Conservation (phyloP, 2,113 vertebrate species). For the Stigmatopora argus region DNA sequence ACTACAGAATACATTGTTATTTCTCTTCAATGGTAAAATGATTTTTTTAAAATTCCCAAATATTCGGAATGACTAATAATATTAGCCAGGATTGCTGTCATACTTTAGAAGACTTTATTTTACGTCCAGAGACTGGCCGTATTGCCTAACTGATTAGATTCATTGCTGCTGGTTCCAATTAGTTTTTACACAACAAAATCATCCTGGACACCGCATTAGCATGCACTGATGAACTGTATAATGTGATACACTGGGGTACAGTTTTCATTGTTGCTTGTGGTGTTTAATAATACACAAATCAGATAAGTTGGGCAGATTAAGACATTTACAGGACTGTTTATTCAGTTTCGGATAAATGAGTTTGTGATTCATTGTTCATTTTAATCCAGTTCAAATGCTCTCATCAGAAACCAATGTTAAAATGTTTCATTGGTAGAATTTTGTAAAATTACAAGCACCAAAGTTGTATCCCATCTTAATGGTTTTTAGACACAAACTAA, state of each 20-base stretch:
- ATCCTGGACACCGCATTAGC: conserved; percentile 37
- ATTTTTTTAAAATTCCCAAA: neutral
- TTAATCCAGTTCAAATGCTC: neutral
- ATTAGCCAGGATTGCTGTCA: conserved; percentile 18
- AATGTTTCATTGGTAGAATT: neutral
- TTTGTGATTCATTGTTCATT: neutral
- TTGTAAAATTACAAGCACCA: neutral
- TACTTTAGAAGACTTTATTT: conserved; percentile 22
- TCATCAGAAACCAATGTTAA: neutral
- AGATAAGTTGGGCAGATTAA: conserved; percentile 1
- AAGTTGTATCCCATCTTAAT: neutral
- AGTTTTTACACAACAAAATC: conserved; percentile 48
- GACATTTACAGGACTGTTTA: neutral
- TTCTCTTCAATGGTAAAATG: neutral
- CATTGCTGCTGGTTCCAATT: conserved; percentile 43
- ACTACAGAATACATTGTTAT: neutral
- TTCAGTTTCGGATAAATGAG: neutral
- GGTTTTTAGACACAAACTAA: neutral
- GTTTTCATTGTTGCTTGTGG: neutral
- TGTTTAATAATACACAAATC: conserved; percentile 4
- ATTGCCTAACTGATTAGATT: conserved; percentile 42
- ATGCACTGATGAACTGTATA: conserved; percentile 22
- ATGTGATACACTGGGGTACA: conserved; percentile 18
- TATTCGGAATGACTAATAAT: conserved; percentile 24
- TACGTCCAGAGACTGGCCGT: conserved; percentile 12